A percentile compares a stretch with the other conserved stretches of the same genome.
Conservation (phyloP, 2,113 vertebrate species). For the Azemiops feae region DNA sequence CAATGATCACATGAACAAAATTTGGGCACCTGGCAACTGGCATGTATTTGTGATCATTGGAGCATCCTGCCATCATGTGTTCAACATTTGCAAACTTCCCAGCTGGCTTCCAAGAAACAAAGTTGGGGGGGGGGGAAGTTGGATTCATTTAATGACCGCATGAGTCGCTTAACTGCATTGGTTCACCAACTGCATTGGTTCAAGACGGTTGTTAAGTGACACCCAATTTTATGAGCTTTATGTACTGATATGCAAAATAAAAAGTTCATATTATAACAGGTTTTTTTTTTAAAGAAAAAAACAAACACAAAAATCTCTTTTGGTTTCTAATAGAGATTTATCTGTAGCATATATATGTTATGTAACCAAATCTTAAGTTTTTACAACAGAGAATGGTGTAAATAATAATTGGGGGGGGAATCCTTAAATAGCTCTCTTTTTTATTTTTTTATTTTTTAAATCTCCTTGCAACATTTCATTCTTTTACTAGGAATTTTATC, state of each 20-base stretch:
- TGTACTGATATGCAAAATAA: slow-evolving; percentile 75
- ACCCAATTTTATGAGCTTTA: no score
- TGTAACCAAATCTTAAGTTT: slow-evolving; percentile 71
- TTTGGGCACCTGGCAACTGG: no score
- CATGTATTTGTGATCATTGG: no score
- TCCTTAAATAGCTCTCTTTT: slow-evolving; percentile 78
- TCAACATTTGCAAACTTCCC: no score
- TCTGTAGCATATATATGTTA: slow-evolving; percentile 66
- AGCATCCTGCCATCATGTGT: no score
- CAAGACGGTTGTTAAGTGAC: no score
- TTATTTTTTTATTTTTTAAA: slow-evolving; percentile 59
- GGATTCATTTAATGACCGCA: no score
- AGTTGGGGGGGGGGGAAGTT: no score
- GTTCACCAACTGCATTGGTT: no score
- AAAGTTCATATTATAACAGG: slow-evolving; percentile 74
- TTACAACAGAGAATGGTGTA: slow-evolving; percentile 69
- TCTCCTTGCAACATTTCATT: slow-evolving; percentile 66
- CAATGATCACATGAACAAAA: no score
- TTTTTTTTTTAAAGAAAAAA: slow-evolving; percentile 37
- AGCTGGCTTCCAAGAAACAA: no score
- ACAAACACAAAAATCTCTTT: slow-evolving; percentile 44
- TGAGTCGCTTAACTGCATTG: no score
- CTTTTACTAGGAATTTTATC: slow-evolving; percentile 72
- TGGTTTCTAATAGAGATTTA: slow-evolving; percentile 77
- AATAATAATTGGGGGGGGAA: slow-evolving; percentile 17